Base-by-base conservation (phyloP, 2,113 vertebrate genomes). In the Pollachius pollachius region DNA sequence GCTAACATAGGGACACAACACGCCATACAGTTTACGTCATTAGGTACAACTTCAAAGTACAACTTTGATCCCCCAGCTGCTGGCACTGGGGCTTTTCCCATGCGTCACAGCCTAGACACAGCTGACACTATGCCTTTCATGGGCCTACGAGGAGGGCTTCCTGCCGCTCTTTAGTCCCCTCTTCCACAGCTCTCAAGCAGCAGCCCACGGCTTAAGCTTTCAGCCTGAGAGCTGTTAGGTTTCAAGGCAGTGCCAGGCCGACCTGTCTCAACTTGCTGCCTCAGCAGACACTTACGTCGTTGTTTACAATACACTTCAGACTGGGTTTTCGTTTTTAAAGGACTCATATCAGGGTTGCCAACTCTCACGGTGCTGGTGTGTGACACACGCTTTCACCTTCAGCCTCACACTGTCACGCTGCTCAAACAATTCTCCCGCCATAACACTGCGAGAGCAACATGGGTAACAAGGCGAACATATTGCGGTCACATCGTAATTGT, bases 51-150 rank as follows among this genome's bases (percentile, higher is more conserved):
- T 7, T 7, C 56, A 0, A 0, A 17, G 76, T 62, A 71, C 76
- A 5, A 48, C 67, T 78, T 81, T 65, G 0, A 68, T 83, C 76
- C 77, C 64, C 21, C 77, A 80, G 73, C 80, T 84, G 77, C 70
- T 71, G 67, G 64, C 84, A 74, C 0, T 12, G 3, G 75, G 83
- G 70, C 71, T 78, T 84, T 86, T 88, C 83, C 67, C 83, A 56
- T 16, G 27, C 4, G 56, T 69, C 69, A 4, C 64, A 62, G 37
- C 41, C 52, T 23, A 77, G 76, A 77, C 73, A 66, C 81, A 89
- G 79, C 90, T 88, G 84, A 84, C 76, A 75, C 78, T 82, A 79
- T 84, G 75, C 21, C 63, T 77, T 69, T 73, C 52, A 76, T 27
- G 57, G 52, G 21, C 41, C 41, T 9, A 41, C 62, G 21, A 64